Evolutionary conservation across 2,797 vertebrate genomes (phyloP).

Genomic region (Danionella dracula): DNA sequence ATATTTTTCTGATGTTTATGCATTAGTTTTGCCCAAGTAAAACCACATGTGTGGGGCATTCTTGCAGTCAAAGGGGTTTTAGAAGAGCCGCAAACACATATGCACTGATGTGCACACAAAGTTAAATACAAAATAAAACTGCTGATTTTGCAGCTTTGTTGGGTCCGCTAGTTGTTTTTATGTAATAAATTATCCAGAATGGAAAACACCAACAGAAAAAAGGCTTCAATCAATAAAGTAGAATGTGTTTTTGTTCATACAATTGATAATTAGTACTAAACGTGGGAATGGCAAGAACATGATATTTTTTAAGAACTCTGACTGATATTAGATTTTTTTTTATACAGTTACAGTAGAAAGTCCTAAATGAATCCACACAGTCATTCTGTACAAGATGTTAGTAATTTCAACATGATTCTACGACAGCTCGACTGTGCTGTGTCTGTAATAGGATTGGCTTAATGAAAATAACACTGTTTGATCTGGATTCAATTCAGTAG

Average conservation of each 20-base stretch:
- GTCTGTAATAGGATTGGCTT: constrained; percentile 9
- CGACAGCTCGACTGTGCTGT: background rate
- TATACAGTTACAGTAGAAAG: too few relatives aligned
- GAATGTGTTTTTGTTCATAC: too few relatives aligned
- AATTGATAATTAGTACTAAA: too few relatives aligned
- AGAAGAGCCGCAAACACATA: background rate
- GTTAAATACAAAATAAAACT: background rate
- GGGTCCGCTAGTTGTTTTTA: background rate
- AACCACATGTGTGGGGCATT: constrained; percentile 64
- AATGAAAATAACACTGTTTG: constrained; percentile 7
- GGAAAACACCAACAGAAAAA: background rate
- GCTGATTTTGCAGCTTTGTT: background rate
- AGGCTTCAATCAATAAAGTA: background rate
- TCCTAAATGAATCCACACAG: background rate
- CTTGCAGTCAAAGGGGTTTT: constrained; percentile 5
- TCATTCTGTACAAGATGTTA: background rate
- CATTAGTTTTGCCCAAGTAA: constrained; percentile 64
- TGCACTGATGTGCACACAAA: background rate
- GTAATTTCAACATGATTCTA: background rate
- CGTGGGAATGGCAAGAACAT: too few relatives aligned
- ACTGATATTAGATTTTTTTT: too few relatives aligned
- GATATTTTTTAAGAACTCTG: too few relatives aligned
- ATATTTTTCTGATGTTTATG: constrained; percentile 73
- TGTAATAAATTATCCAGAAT: too few relatives aligned
- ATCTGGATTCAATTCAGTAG: background rate